Base-by-base conservation (phyloP, 1,140 invertebrate species). In the Spodoptera litura region DNA sequence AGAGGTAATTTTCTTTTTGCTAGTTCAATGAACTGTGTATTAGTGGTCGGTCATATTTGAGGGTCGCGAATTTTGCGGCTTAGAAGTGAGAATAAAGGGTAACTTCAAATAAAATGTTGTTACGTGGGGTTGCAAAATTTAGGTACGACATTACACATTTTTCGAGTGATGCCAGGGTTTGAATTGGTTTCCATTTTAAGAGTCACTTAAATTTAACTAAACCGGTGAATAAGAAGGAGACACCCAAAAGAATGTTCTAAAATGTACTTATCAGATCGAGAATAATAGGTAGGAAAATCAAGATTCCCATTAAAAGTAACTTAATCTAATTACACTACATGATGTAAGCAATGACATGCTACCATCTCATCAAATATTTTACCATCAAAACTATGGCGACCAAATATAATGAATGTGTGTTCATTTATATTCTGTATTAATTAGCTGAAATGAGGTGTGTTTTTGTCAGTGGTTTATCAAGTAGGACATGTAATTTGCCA, bases 401-500 rank as follows among this genome's bases (percentile, higher is more conserved):
- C n/a, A 70, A 51, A 27, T 31, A 6, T n/a, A 31, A 25, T 15
- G 53, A 70, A 70, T 31, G 53, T 44, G 9, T 44, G 38, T 44
- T 44, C 12, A 31, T 25, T 70, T 27, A 53, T 3, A 52, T 52
- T 70, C 25, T 25, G 49, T 70, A 53, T 53, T 70, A 52, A 70
- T 70, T 70, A 70, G 31, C 49, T 44, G n/a, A 70, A 70, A 52
- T 70, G 20, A 31, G 25, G 25, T 51, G 49, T 68, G 64, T 68
- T 53, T 68, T 52, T 20, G 25, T 20, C 5, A 49, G 66, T 70
- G 25, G 25, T 68, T 52, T 52, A 68, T 68, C 20, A 68, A 6
- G 20, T 9, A 11, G 11, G 25, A 52, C 66, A 53, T 38, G 20
- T 70, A 70, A 70, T 70, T 52, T 70, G 27, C 4, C 49, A 70